phyloP scores from a whole-genome alignment of 2,797 vertebrate genomes.

The Sternarchorhynchus goeldii region DNA sequence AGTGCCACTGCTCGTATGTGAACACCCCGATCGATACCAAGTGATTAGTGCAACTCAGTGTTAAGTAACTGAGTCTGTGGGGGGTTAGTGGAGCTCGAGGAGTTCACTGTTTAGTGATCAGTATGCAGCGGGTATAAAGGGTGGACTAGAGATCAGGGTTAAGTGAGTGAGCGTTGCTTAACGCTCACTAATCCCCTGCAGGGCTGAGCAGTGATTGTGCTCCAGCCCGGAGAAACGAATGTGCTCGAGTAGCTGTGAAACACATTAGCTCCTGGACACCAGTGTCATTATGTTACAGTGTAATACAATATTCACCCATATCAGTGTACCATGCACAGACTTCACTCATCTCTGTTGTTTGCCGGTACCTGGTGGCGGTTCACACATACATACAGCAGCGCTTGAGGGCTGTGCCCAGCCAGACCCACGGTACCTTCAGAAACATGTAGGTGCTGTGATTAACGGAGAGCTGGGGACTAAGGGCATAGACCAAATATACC shows the following conservation, averaged over 20 bases:
- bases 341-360: conserved; percentile 53
- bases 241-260: conserved; percentile 70
- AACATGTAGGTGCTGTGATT: conserved; percentile 39
- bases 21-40: conserved; percentile 9
- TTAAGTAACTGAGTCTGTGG: background rate
- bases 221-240: conserved; percentile 45
- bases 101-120: background rate
- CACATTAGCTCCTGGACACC: conserved; percentile 75
- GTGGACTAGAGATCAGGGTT: conserved; percentile 13
- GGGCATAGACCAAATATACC: conserved; percentile 17
- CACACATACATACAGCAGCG: conserved; percentile 44
- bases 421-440: conserved; percentile 17
- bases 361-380: conserved; percentile 21
- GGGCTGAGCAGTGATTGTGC: conserved; percentile 29
- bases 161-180: background rate
- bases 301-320: conserved; percentile 74
- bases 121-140: conserved; percentile 6
- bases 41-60: conserved; percentile 9
- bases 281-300: conserved; percentile 75
- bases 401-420: conserved; percentile 21
- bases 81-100: conserved; percentile 13
- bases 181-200: conserved; percentile 26
- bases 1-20: background rate
- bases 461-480: conserved; percentile 14
- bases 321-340: conserved; percentile 69